Percentiles rank a stretch among this genome's conserved stretches.
These are phyloP conservation scores for Volucella bombylans DNA, from an alignment of 2,888 invertebrate species.

Conservation along the genomic window DNA sequence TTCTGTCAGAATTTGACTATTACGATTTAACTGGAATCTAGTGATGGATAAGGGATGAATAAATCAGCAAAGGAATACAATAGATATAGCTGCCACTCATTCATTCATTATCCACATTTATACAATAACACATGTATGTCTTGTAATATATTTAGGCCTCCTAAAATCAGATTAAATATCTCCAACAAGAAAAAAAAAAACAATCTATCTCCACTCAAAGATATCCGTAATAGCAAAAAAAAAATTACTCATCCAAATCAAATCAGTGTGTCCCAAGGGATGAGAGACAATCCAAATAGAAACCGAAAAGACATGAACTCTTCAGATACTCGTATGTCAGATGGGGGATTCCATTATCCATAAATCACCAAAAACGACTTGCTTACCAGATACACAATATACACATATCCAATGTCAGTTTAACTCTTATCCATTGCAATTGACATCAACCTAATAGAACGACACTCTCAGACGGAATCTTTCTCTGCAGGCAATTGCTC, in stretches of 20 bases:
- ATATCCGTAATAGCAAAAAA: conserved; percentile 1
- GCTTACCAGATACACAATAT: conserved; percentile 2
- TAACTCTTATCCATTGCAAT: conserved; percentile 17
- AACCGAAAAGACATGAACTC: conserved; percentile 26
- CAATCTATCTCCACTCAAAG: background rate
- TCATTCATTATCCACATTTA: too few species aligned
- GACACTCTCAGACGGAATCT: background rate
- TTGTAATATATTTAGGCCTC: background rate
- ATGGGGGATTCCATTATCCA: conserved; percentile 10
- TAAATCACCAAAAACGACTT: background rate
- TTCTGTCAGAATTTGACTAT: too few species aligned
- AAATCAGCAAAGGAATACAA: too few species aligned
- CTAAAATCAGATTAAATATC: conserved; percentile 11
- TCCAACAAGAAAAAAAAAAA: background rate
- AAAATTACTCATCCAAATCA: conserved; percentile 11
- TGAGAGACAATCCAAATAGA: background rate
- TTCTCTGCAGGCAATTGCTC: conserved; percentile 1
- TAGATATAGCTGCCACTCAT: too few species aligned
- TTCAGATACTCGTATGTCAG: background rate
- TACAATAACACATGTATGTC: background rate
- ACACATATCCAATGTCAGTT: background rate
- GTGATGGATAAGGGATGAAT: too few species aligned
- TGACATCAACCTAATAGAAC: too few species aligned
- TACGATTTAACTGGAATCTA: too few species aligned
- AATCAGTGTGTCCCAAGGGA: conserved; percentile 3